Evolutionary conservation across 2,888 invertebrate species (phyloP).

Genomic region (Coelogynopora nodosa): DNA sequence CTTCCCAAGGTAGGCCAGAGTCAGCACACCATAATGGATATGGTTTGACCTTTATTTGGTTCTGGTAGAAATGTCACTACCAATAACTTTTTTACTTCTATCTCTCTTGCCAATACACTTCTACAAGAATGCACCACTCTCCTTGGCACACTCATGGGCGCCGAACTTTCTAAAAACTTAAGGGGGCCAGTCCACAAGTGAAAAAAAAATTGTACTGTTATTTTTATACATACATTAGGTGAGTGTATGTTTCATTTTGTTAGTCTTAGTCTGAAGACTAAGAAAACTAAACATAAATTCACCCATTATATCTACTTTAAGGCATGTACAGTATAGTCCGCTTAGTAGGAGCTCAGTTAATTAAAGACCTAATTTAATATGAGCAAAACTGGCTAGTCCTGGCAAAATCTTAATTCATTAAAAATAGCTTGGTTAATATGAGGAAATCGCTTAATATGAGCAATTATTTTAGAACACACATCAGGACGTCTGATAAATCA

Average conservation of each 20-base stretch:
- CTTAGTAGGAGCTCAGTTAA: conserved; percentile 1
- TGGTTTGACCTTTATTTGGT: neutral
- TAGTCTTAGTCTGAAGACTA: conserved; percentile 23
- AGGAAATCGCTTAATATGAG: conserved; percentile 15
- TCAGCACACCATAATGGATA: neutral
- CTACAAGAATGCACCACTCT: neutral
- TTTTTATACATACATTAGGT: conserved; percentile 26
- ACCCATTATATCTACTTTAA: conserved; percentile 23
- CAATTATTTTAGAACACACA: conserved; percentile 23
- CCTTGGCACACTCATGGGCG: neutral
- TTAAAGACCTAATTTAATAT: conserved; percentile 23
- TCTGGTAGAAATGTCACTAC: neutral
- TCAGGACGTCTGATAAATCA: neutral
- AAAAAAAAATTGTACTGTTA: conserved; percentile 12
- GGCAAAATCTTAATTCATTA: conserved; percentile 15
- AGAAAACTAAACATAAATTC: conserved; percentile 28
- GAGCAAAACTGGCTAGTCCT: conserved; percentile 25
- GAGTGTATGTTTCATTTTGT: conserved; percentile 7
- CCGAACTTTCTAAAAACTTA: conserved; percentile 28
- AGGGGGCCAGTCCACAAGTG: conserved; percentile 24
- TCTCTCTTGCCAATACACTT: neutral
- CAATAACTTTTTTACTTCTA: neutral
- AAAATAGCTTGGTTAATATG: conserved; percentile 1
- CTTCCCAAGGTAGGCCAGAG: neutral
- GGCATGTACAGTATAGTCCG: conserved; percentile 9